phyloP scores from a whole-genome alignment of 2,888 invertebrate genomes.

The Alviniconcha strummeri region DNA sequence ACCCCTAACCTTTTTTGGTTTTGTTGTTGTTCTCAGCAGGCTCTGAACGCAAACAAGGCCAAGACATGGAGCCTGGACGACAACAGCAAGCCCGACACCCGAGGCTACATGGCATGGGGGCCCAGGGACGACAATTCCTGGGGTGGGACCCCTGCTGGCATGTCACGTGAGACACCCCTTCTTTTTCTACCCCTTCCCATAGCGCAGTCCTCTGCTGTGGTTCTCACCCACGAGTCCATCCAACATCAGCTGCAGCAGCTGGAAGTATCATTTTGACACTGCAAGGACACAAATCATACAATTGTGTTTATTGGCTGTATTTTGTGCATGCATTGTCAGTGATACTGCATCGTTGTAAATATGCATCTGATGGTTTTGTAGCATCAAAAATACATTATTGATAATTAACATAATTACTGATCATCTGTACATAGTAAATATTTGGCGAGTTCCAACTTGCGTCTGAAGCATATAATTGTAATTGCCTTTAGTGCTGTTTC shows the following conservation, averaged over 20 bases:
- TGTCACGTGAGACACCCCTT: background rate
- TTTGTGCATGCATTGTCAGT: background rate
- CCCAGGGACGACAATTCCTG: background rate
- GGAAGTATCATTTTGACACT: no score
- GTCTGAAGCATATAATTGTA: no score
- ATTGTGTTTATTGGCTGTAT: background rate
- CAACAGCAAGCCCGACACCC: conserved; percentile 4
- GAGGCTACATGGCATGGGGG: conserved; percentile 6
- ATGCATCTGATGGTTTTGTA: background rate
- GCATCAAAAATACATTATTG: no score
- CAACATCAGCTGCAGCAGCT: no score
- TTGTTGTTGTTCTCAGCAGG: background rate
- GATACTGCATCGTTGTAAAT: background rate
- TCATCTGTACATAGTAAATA: no score
- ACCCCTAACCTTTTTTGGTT: no score
- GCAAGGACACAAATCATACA: no score
- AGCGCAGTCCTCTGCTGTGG: background rate
- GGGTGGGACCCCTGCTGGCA: background rate
- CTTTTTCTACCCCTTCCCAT: no score
- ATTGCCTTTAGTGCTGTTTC: no score
- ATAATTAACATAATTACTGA: no score
- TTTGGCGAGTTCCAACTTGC: no score
- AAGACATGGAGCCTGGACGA: conserved; percentile 24
- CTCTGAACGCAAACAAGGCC: background rate
- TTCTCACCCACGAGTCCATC: background rate